phyloP scores from a whole-genome alignment of 2,888 invertebrate species.

The Lydus trimaculatus region DNA sequence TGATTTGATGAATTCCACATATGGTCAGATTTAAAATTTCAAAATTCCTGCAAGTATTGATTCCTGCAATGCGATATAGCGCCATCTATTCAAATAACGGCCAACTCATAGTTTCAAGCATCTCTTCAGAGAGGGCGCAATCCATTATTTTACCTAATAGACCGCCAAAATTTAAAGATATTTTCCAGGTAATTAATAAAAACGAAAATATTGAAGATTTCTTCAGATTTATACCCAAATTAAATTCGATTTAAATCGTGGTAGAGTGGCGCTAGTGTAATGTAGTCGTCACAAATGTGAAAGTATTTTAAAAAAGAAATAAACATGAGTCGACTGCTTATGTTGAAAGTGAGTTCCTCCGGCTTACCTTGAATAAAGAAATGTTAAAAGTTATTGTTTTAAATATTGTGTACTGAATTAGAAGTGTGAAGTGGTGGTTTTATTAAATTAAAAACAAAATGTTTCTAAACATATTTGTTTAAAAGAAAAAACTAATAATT shows the following conservation, averaged over 20 bases:
- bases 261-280: not conserved
- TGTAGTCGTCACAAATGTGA: conserved; percentile 15
- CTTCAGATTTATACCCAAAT: not conserved
- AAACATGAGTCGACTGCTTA: not conserved
- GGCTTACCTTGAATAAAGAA: conserved; percentile 42
- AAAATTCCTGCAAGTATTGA: not conserved
- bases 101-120: not conserved
- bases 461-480: not conserved
- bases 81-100: not conserved
- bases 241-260: not conserved
- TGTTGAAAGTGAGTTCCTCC: conserved; percentile 34
- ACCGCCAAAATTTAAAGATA: not conserved
- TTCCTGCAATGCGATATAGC: not conserved
- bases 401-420: not conserved
- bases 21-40: no score
- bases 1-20: no score
- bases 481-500: not conserved
- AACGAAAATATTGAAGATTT: not conserved
- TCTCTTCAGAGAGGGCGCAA: not conserved
- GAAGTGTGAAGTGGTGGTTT: not conserved
- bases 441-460: conserved; percentile 6
- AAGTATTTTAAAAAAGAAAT: conserved; percentile 20
- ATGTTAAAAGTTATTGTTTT: conserved; percentile 21
- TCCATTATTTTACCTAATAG: no score
- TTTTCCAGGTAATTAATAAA: not conserved